These are phyloP conservation scores for Danionella cerebrum DNA, from an alignment of 2,113 vertebrate genomes.

Conservation along the genomic window DNA sequence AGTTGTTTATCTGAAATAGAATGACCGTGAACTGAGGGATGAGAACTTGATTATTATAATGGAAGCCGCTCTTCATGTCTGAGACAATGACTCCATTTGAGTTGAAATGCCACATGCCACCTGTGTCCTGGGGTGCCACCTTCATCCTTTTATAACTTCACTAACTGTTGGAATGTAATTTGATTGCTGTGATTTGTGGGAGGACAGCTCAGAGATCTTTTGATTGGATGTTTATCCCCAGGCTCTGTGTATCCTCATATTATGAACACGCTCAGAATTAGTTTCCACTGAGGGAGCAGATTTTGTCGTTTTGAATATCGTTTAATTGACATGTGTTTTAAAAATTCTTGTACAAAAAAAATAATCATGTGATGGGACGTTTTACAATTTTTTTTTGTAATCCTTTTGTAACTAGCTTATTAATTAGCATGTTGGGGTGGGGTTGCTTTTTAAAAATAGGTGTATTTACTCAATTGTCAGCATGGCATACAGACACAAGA, in stretches of 20 bases:
- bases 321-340: neutral
- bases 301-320: neutral
- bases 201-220: neutral
- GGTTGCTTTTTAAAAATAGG: too few species aligned
- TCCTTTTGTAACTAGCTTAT: too few species aligned
- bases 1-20: too few species aligned
- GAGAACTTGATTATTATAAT: neutral
- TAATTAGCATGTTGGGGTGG: neutral
- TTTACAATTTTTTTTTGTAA: too few species aligned
- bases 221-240: constrained; percentile 3
- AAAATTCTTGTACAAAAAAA: neutral
- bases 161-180: neutral
- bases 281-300: neutral
- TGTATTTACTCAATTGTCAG: too few species aligned
- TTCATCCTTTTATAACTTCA: neutral
- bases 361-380: too few species aligned
- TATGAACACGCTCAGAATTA: neutral
- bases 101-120: neutral
- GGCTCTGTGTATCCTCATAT: neutral
- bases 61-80: neutral
- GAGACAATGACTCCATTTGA: neutral
- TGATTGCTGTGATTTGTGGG: neutral
- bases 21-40: neutral
- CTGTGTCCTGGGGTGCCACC: neutral
- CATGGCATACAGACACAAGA: too few species aligned